Evolutionary conservation across 2,797 vertebrate genomes (phyloP).

Genomic region (Micropoecilia bifurca): DNA sequence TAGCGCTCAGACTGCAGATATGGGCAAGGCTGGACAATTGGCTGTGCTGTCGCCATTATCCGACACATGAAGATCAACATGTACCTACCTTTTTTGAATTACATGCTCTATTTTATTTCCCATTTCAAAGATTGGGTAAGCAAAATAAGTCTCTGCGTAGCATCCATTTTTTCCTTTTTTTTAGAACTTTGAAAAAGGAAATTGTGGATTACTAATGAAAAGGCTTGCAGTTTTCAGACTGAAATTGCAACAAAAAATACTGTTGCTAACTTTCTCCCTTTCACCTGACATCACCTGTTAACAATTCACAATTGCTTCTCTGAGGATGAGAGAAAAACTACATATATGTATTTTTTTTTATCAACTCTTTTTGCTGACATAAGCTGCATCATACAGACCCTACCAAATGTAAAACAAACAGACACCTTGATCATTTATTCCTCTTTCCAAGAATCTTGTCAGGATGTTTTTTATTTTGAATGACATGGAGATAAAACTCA

Average conservation of each 20-base stretch:
- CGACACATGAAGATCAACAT: not conserved
- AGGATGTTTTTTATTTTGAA: not conserved
- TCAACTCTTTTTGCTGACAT: not conserved
- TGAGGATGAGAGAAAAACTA: not conserved
- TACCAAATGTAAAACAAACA: constrained; percentile 1
- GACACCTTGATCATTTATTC: not conserved
- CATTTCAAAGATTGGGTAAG: not conserved
- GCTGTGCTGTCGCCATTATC: not conserved
- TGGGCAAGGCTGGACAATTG: not conserved
- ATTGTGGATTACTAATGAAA: not conserved
- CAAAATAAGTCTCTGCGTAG: not conserved
- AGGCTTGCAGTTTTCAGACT: not conserved
- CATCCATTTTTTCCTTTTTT: not conserved
- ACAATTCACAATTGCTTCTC: not conserved
- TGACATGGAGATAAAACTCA: not conserved
- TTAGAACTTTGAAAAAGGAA: not conserved
- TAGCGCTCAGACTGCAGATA: not conserved
- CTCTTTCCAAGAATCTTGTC: constrained; percentile 1
- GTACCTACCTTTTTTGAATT: not conserved
- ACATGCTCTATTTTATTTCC: not conserved
- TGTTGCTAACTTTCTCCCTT: not conserved
- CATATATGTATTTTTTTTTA: not conserved
- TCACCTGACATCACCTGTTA: not conserved
- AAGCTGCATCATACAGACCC: not conserved
- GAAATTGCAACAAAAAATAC: not conserved